Conservation (phyloP, 2,888 invertebrate species). For the Thumatha senex region DNA sequence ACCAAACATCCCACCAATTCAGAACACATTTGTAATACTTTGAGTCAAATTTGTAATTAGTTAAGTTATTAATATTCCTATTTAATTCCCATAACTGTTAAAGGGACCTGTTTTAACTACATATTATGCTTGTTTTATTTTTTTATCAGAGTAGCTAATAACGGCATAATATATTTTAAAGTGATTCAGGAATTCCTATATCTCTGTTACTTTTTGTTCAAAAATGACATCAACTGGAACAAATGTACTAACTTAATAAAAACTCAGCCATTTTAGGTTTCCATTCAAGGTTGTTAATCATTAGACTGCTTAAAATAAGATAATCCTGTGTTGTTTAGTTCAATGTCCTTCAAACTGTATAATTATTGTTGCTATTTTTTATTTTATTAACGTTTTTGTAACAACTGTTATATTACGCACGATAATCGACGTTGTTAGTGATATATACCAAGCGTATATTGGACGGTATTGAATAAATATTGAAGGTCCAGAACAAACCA, state of each 20-base stretch:
- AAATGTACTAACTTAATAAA: background rate
- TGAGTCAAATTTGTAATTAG: too few species aligned
- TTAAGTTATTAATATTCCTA: background rate
- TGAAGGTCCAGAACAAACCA: too few species aligned
- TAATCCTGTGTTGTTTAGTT: slow-evolving; percentile 23
- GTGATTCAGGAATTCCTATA: too few species aligned
- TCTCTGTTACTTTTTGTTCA: too few species aligned
- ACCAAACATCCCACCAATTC: background rate
- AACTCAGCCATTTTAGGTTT: background rate
- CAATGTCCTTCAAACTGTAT: slow-evolving; percentile 16
- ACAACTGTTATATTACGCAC: background rate
- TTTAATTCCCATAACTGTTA: too few species aligned
- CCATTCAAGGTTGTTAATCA: background rate
- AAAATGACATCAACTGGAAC: background rate
- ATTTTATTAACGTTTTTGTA: too few species aligned
- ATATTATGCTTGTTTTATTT: slow-evolving; percentile 1
- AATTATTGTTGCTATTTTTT: slow-evolving; percentile 7
- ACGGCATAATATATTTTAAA: background rate
- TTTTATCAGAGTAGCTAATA: background rate
- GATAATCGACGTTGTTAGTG: background rate
- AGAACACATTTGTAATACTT: too few species aligned
- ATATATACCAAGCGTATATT: too few species aligned
- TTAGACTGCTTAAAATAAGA: background rate
- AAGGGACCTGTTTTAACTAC: too few species aligned
- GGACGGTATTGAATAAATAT: too few species aligned